A percentile compares a stretch with the other conserved stretches of the same genome.
Evolutionary conservation across 2,888 invertebrate genomes (phyloP).

Genomic region (Cheilosia vernalis): DNA sequence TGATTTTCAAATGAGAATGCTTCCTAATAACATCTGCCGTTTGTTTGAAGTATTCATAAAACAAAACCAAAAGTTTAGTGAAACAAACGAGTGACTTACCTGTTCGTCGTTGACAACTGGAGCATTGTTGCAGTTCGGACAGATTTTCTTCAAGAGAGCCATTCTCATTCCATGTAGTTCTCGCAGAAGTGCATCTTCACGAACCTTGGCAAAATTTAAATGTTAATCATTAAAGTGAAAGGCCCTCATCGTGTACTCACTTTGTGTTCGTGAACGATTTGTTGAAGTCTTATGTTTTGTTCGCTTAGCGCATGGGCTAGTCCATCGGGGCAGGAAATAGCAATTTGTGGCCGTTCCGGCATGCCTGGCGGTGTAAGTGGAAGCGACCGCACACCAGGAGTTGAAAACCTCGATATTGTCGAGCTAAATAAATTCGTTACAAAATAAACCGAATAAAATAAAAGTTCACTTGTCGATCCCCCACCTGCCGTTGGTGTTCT

Average conservation of each 20-base stretch:
- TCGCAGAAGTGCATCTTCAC: constrained; percentile 90
- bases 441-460: background rate
- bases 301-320: constrained; percentile 83
- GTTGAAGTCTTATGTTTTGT: constrained; percentile 87
- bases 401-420: constrained; percentile 80
- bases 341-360: constrained; percentile 81
- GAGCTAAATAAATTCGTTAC: constrained; percentile 66
- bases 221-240: constrained; percentile 17
- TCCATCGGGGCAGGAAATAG: constrained; percentile 83
- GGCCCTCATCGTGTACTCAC: constrained; percentile 83
- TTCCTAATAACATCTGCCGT: constrained; percentile 42
- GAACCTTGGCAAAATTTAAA: constrained; percentile 84
- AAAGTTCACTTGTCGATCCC: background rate
- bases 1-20: constrained; percentile 54
- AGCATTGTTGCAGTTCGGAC: constrained; percentile 87
- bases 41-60: constrained; percentile 35
- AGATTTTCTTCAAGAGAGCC: constrained; percentile 86
- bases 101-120: constrained; percentile 83
- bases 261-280: constrained; percentile 92
- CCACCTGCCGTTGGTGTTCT: constrained; percentile 79
- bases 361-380: constrained; percentile 85
- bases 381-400: constrained; percentile 80
- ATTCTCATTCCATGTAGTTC: constrained; percentile 91
- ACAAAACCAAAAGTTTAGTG: constrained; percentile 16
- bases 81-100: constrained; percentile 79